Evolutionary conservation across 2,888 invertebrate species (phyloP).

Genomic region (Tenthredo livida): DNA sequence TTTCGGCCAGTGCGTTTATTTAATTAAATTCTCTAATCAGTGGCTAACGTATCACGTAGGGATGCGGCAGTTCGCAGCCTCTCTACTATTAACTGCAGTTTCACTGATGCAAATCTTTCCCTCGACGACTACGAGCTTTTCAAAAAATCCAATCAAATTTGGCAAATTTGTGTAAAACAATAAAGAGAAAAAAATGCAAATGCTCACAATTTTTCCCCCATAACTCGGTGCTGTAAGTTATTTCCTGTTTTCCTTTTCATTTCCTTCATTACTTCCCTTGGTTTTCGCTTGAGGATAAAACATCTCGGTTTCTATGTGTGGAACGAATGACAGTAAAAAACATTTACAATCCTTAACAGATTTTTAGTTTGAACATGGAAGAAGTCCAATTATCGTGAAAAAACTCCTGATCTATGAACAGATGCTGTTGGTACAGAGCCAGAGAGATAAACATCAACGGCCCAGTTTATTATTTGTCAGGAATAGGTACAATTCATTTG

Average conservation of each 20-base stretch:
- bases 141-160: not conserved
- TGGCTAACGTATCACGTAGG: not conserved
- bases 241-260: slow-evolving; percentile 14
- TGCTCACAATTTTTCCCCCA: not conserved
- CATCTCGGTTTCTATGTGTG: not conserved
- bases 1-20: slow-evolving; percentile 16
- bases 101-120: slow-evolving; percentile 7
- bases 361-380: not conserved
- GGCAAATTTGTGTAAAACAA: not conserved
- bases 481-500: slow-evolving; percentile 2
- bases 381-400: not conserved
- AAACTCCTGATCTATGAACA: not conserved
- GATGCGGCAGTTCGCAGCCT: not conserved
- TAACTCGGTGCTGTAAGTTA: not conserved
- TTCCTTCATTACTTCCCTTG: not conserved
- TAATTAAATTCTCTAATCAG: slow-evolving; percentile 35
- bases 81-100: not conserved
- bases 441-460: not conserved
- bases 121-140: not conserved
- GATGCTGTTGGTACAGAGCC: not conserved
- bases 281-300: not conserved
- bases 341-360: not conserved
- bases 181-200: not conserved
- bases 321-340: not conserved
- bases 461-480: not conserved